Evolutionary conservation across 2,797 vertebrate genomes (phyloP), one percentile per base, ranked within the genome.

Genomic region (Phoebastria nigripes): DNA sequence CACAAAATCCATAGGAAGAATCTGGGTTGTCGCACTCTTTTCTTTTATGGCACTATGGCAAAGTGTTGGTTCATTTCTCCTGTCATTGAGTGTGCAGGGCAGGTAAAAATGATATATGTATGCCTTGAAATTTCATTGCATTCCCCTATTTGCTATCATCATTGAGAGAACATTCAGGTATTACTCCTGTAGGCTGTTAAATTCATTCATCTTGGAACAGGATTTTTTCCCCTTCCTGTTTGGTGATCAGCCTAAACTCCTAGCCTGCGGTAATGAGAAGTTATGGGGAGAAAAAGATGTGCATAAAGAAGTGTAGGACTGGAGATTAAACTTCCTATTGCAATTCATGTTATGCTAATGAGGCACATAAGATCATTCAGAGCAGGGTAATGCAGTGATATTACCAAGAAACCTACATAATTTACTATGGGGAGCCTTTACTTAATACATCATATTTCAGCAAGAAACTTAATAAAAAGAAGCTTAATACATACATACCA

Each of bases 381-480:
- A 91, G 58, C 46, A 70, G 46, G 39, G 35, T 88, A 96, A 93
- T 93, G 72, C 90, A 39, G 42, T 82, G 65, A 87, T 93, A 93
- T 96, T 95, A 91, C 58, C 22, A 55, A 90, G 89, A 92, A 93
- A 87, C 84, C 4, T 5, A 86, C 54, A 71, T 91, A 92, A 96
- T 96, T 96, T 97, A 83, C 96, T 91, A 56, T 47, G 61, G 95
- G 94, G 91, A 96, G 39, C 76, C 83, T 95, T 91, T 94, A 91
- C 70, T 90, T 95, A 95, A 91, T 94, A 81, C 33, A 89, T 88
- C 87, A 89, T 83, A 93, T 93, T 93, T 95, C 95, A 92, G 79
- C 49, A 72, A 94, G 89, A 91, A 97, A 97, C 87, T 94, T 96
- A 97, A 96, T 96, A 96, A 96, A 97, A 97, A 88, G 91, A 72